A percentile compares a stretch with the other conserved stretches of the same genome.
Conservation (phyloP, 2,888 invertebrate genomes). For the Drosophila putrida region DNA sequence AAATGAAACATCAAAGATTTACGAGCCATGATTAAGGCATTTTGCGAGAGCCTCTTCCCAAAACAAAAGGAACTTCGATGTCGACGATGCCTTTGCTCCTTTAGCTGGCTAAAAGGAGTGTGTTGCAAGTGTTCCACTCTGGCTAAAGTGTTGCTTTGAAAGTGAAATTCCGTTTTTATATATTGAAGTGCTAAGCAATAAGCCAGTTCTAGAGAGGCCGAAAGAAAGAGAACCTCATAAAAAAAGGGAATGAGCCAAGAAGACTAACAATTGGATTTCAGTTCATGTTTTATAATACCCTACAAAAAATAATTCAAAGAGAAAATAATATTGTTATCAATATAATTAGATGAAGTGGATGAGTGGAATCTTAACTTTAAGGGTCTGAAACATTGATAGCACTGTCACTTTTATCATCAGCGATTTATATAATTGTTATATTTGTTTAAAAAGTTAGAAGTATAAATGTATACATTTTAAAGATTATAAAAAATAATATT, state of each 20-base stretch:
- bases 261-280: slow-evolving; percentile 10
- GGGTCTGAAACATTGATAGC: not conserved
- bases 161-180: slow-evolving; percentile 54
- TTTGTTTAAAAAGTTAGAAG: too few species aligned
- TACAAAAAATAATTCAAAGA: not conserved
- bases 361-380: too few species aligned
- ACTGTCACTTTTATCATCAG: too few species aligned
- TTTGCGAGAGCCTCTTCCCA: slow-evolving; percentile 41
- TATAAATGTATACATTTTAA: too few species aligned
- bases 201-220: slow-evolving; percentile 14
- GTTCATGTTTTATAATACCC: slow-evolving; percentile 30
- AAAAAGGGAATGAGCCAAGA: not conserved
- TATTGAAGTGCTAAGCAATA: slow-evolving; percentile 61
- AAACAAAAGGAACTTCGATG: slow-evolving; percentile 42
- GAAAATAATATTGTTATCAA: not conserved
- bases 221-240: not conserved
- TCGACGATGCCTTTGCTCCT: slow-evolving; percentile 15
- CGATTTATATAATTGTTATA: not conserved
- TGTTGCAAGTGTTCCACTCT: slow-evolving; percentile 51
- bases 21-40: slow-evolving; percentile 80
- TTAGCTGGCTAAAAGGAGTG: slow-evolving; percentile 36
- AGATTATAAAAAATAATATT: too few species aligned
- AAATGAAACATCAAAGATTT: slow-evolving; percentile 82
- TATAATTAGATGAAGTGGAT: not conserved
- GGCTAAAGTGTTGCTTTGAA: slow-evolving; percentile 62